A percentile compares a stretch with the other conserved stretches of the same genome.
phyloP scores from a whole-genome alignment of 2,888 invertebrate genomes.

The Hyposoter dolosus region DNA sequence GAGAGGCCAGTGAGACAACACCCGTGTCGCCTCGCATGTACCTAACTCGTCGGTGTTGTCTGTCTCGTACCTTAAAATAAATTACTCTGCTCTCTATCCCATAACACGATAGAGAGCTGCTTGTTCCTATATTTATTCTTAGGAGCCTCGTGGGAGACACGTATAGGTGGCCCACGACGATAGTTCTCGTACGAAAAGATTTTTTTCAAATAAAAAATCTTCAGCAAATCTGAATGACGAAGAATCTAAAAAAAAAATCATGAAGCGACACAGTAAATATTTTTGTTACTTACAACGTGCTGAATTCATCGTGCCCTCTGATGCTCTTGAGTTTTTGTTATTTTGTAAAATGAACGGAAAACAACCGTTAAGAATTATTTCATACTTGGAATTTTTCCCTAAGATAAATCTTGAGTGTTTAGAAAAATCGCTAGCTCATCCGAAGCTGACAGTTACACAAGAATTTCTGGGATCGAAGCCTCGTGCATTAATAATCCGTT shows the following conservation, averaged over 20 bases:
- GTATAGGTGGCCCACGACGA: conserved; percentile 10
- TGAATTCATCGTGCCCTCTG: too few species aligned
- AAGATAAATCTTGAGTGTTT: neutral
- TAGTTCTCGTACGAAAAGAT: conserved; percentile 2
- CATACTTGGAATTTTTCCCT: neutral
- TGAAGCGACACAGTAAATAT: neutral
- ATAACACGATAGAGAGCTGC: conserved; percentile 49
- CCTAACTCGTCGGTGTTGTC: conserved; percentile 48
- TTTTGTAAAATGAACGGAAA: neutral
- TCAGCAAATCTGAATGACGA: neutral
- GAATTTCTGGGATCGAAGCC: conserved; percentile 73
- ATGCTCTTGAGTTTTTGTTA: neutral
- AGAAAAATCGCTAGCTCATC: neutral
- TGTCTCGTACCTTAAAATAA: conserved; percentile 60
- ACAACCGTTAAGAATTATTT: neutral
- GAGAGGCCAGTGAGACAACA: conserved; percentile 55
- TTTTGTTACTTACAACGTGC: too few species aligned
- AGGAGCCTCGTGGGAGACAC: neutral
- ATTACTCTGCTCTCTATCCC: conserved; percentile 49
- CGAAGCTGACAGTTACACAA: conserved; percentile 74
- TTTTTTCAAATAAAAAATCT: neutral
- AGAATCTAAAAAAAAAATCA: neutral
- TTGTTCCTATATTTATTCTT: conserved; percentile 31
- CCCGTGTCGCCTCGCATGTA: conserved; percentile 53
- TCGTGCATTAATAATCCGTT: conserved; percentile 80